Conservation (phyloP, 1,140 invertebrate genomes). For the Zophobas atratus region DNA sequence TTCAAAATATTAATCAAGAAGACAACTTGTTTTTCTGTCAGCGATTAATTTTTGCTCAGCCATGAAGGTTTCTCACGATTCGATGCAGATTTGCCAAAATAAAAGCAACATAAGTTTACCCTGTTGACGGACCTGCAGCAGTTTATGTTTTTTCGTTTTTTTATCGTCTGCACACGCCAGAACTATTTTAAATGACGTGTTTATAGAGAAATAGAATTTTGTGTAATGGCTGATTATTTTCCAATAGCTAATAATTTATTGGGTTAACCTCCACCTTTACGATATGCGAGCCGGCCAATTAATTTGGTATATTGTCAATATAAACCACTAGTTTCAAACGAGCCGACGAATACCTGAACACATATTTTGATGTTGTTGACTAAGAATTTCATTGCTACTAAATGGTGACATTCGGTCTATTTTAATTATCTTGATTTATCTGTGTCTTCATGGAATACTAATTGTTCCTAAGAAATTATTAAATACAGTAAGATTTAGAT, state of each 20-base stretch:
- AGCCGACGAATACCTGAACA: constrained; percentile 48
- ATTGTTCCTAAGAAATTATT: no score
- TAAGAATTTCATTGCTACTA: constrained; percentile 46
- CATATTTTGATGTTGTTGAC: constrained; percentile 46
- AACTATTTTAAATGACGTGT: constrained; percentile 47
- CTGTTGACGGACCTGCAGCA: background rate
- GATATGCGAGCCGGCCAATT: constrained; percentile 41
- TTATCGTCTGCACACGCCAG: constrained; percentile 25
- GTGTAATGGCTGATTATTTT: constrained; percentile 43
- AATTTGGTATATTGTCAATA: constrained; percentile 49
- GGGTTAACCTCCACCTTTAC: constrained; percentile 42
- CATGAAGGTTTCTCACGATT: constrained; percentile 30
- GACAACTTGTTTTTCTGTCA: constrained; percentile 10
- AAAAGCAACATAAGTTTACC: constrained; percentile 13
- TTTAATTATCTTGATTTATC: constrained; percentile 46
- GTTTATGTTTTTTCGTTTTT: background rate
- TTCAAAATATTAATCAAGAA: constrained; percentile 37
- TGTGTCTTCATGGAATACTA: background rate
- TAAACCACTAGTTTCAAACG: constrained; percentile 47
- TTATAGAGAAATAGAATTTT: constrained; percentile 46
- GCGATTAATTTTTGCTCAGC: constrained; percentile 19
- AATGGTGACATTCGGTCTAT: constrained; percentile 44
- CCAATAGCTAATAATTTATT: constrained; percentile 49
- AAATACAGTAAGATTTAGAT: no score
- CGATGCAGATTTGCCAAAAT: constrained; percentile 7